A percentile compares a stretch with the other conserved stretches of the same genome.
phyloP scores from a whole-genome alignment of 2,113 vertebrate genomes.

The Scolopax mira region DNA sequence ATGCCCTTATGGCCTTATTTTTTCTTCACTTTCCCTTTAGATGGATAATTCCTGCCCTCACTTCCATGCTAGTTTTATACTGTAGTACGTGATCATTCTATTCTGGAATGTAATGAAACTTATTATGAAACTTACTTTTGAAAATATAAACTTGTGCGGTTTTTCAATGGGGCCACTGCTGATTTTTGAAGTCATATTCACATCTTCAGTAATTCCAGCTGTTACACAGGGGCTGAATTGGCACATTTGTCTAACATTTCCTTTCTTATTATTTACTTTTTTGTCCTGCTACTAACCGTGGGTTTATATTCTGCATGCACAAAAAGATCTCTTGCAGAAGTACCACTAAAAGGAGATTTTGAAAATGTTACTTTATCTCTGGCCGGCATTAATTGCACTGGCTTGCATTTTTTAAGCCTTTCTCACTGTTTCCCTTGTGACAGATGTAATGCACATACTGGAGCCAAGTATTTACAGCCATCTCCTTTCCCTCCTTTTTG shows the following conservation, averaged over 20 bases:
- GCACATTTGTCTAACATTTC: neutral
- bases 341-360: neutral
- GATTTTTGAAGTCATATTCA: neutral
- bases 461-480: conserved; percentile 65
- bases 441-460: conserved; percentile 42
- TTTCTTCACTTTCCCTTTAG: neutral
- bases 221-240: neutral
- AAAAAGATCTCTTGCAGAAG: neutral
- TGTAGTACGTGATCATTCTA: neutral
- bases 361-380: conserved; percentile 11
- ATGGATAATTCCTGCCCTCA: neutral
- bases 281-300: neutral
- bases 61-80: neutral
- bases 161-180: neutral
- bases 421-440: conserved; percentile 46
- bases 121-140: neutral
- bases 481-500: conserved; percentile 54
- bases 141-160: neutral
- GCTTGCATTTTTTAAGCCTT: conserved; percentile 35
- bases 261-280: neutral
- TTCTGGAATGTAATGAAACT: neutral
- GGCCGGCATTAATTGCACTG: neutral
- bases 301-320: neutral
- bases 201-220: neutral
- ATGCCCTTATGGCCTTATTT: neutral